Conservation (phyloP, 1,140 invertebrate genomes). For the Acyrthosiphon pisum region DNA sequence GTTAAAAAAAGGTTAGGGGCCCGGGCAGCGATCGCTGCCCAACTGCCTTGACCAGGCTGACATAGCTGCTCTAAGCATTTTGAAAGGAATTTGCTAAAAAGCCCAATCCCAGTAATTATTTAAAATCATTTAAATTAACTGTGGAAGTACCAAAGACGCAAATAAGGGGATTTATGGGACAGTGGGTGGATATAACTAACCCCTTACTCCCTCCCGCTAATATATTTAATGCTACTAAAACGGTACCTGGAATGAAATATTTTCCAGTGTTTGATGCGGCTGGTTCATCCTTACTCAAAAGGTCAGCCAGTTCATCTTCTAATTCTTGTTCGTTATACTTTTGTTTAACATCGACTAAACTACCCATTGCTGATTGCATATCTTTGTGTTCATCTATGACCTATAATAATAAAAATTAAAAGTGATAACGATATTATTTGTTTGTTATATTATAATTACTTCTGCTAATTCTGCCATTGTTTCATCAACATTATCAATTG, state of each 20-base stretch:
- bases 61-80: no score
- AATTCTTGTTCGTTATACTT: slow-evolving; percentile 47
- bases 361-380: slow-evolving; percentile 44
- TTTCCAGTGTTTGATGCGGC: neutral
- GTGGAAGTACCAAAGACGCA: no score
- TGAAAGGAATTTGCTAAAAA: no score
- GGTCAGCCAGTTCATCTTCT: slow-evolving; percentile 46
- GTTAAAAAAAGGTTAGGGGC: no score
- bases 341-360: slow-evolving; percentile 32
- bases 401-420: neutral
- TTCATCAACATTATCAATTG: slow-evolving; percentile 56
- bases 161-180: no score
- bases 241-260: slow-evolving; percentile 19
- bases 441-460: neutral
- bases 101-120: no score
- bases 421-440: neutral
- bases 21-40: no score
- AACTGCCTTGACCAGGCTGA: no score
- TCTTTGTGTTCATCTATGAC: slow-evolving; percentile 47
- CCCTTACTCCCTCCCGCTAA: no score
- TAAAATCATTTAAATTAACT: no score
- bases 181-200: no score
- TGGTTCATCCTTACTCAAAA: slow-evolving; percentile 21
- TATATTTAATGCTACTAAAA: neutral
- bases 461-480: slow-evolving; percentile 55